Percentiles rank a stretch among this genome's conserved stretches.
These are phyloP conservation scores for Pterostichus niger DNA, from an alignment of 2,888 invertebrate genomes.

Conservation along the genomic window DNA sequence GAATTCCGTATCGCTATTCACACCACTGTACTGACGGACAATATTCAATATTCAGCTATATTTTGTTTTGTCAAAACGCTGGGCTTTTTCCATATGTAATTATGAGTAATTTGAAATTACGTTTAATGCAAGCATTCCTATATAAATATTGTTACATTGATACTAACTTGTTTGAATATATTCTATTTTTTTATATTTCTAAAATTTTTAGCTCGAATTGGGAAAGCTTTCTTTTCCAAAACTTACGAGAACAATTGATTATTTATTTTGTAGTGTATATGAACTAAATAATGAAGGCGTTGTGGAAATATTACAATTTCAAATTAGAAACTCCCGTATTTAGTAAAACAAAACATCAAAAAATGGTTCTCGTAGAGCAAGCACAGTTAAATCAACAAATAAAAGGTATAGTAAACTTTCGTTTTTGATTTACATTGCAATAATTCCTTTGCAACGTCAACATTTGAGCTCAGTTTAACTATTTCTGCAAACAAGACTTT, in stretches of 20 bases:
- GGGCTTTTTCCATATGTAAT: too few species aligned
- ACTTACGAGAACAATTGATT: background rate
- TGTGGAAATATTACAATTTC: slow-evolving; percentile 5
- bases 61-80: too few species aligned
- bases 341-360: slow-evolving; percentile 8
- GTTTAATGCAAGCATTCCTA: too few species aligned
- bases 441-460: slow-evolving; percentile 35
- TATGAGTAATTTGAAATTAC: too few species aligned
- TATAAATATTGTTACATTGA: too few species aligned
- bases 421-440: slow-evolving; percentile 52
- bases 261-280: background rate
- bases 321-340: slow-evolving; percentile 30
- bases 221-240: too few species aligned
- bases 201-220: too few species aligned
- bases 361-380: slow-evolving; percentile 13
- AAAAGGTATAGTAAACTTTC: slow-evolving; percentile 32
- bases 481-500: slow-evolving; percentile 29
- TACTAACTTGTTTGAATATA: too few species aligned
- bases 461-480: slow-evolving; percentile 27
- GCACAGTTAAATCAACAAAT: slow-evolving; percentile 38
- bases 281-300: background rate
- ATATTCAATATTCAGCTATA: too few species aligned
- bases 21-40: too few species aligned
- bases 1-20: too few species aligned
- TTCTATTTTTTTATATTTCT: too few species aligned